Evolutionary conservation across 2,888 invertebrate species (phyloP).

Genomic region (Ephialtes manifestator): DNA sequence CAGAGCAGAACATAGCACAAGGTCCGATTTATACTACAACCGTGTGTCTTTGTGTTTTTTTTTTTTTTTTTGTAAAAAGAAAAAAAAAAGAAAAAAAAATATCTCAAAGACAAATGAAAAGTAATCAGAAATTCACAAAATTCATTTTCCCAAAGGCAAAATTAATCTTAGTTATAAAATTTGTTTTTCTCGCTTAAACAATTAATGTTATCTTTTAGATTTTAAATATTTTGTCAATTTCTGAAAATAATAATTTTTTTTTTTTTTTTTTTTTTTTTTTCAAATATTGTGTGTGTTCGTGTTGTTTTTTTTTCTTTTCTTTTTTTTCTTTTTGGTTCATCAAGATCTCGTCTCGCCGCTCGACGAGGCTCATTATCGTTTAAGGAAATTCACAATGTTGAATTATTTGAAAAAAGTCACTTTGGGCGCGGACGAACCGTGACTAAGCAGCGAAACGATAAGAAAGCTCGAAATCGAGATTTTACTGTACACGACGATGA

Average conservation of each 20-base stretch:
- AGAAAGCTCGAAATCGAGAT: constrained; percentile 54
- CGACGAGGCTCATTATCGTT: constrained; percentile 45
- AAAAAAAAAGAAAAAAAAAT: too few species aligned
- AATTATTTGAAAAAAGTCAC: not conserved
- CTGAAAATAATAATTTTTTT: constrained; percentile 12
- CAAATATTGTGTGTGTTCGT: constrained; percentile 15
- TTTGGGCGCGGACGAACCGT: constrained; percentile 23
- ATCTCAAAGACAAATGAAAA: not conserved
- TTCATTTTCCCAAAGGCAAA: not conserved
- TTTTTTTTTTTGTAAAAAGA: constrained; percentile 21
- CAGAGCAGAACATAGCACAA: constrained; percentile 84
- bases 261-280: too few species aligned
- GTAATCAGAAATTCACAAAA: constrained; percentile 17
- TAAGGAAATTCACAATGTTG: constrained; percentile 11
- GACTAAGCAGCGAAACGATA: constrained; percentile 45
- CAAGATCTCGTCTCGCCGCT: constrained; percentile 59
- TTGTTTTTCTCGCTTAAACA: too few species aligned
- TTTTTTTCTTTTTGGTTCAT: constrained; percentile 27
- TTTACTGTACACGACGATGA: constrained; percentile 48
- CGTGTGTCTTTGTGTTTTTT: constrained; percentile 46
- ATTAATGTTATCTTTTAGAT: too few species aligned
- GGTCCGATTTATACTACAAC: constrained; percentile 73
- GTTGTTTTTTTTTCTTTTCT: constrained; percentile 4
- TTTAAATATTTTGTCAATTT: constrained; percentile 24
- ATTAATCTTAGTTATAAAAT: not conserved